phyloP scores from a whole-genome alignment of 2,888 invertebrate genomes.

The Drosophila testacea region DNA sequence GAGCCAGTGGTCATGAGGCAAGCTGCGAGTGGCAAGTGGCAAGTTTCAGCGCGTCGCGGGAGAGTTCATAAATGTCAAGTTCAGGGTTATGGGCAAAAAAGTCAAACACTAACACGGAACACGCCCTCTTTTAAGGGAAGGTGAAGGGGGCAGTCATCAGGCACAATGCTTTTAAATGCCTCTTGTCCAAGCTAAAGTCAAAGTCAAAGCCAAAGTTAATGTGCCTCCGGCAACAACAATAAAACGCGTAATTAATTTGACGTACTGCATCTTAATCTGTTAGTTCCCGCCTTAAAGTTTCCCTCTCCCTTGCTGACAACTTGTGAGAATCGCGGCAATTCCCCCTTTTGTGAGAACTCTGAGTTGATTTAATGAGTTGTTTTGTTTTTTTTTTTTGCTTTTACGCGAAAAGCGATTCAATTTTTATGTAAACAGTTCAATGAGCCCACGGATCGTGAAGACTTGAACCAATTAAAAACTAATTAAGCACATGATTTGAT shows the following conservation, averaged over 20 bases:
- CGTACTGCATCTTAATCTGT: conserved; percentile 66
- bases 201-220: conserved; percentile 29
- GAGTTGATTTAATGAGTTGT: conserved; percentile 66
- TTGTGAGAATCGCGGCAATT: conserved; percentile 51
- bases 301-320: conserved; percentile 33
- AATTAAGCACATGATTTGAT: conserved; percentile 67
- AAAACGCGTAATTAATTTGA: conserved; percentile 73
- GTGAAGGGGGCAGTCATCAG: background rate
- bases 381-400: conserved; percentile 6
- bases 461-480: conserved; percentile 63
- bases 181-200: conserved; percentile 26
- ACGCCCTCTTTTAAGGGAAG: conserved; percentile 16
- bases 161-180: conserved; percentile 41
- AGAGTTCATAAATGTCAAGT: conserved; percentile 77
- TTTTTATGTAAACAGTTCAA: conserved; percentile 69
- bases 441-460: conserved; percentile 40
- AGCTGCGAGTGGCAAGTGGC: conserved; percentile 17
- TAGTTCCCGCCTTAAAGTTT: conserved; percentile 5
- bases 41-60: conserved; percentile 27
- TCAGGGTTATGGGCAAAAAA: conserved; percentile 63
- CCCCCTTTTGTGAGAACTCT: conserved; percentile 51
- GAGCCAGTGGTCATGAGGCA: conserved; percentile 20
- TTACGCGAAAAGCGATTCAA: conserved; percentile 54
- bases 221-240: conserved; percentile 43
- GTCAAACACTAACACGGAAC: conserved; percentile 20